Base-by-base conservation (phyloP, 2,888 invertebrate species). In the Limnephilus lunatus region DNA sequence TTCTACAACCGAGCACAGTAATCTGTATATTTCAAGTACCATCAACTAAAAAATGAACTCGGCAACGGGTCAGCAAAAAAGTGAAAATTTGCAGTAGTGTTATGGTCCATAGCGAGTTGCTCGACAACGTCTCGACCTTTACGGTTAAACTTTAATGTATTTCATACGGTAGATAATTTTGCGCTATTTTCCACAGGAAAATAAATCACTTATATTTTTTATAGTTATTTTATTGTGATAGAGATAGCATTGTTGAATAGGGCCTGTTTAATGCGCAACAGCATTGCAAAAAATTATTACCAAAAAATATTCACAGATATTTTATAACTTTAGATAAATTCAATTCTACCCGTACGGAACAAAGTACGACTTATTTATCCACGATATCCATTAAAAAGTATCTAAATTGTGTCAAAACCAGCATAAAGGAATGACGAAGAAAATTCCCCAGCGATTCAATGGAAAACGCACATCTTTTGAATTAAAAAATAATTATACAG, bases 391-490 rank as follows among this genome's bases (percentile, higher is more conserved):
- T n/a, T 12, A 85, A 39, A 85, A 44, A 44, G 44, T n/a, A 39
- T 85, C 25, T 25, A 35, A 19, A 53, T 15, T 53, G 19, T 19
- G 53, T 53, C 53, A 19, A 53, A 53, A 53, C 19, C 19, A 53
- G 53, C 19, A 19, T 53, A 53, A 53, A 53, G 53, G 19, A 19
- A 53, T 53, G 53, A 53, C 44, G 39, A 12, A 44, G 44, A 48
- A 48, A 48, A 48, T 86, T 86, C 44, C 30, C 48, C 35, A 86
- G 86, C 4, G 48, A 48, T 30, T 25, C 48, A 86, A 86, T 86
- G 35, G 39, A 86, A 86, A 44, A 86, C 86, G 86, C 86, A 86
- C 86, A 48, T 86, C 86, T 86, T 44, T 86, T 30, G 86, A 86
- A 86, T 30, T 48, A 86, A 86, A 44, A 86, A 30, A 30, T 48